phyloP scores from a whole-genome alignment of 35 echinoderm and acorn worm species.

The Stichopus chloronotus region DNA sequence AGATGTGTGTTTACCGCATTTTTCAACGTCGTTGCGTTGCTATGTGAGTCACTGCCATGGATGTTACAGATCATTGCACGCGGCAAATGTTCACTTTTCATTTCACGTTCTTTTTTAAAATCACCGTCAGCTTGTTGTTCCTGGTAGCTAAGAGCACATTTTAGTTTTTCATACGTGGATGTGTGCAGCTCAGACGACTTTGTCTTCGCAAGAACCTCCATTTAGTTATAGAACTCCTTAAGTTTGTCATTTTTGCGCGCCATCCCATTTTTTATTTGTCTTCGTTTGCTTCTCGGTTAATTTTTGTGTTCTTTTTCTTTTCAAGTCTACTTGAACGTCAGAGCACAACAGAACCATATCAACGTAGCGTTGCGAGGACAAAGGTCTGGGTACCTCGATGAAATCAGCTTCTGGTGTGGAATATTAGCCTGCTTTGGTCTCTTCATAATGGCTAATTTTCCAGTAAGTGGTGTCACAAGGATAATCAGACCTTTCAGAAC shows the following conservation, averaged over 20 bases:
- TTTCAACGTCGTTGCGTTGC: conserved; percentile 39
- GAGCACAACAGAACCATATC: neutral
- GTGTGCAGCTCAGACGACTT: too few species aligned
- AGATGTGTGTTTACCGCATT: conserved; percentile 47
- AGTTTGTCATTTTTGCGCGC: too few species aligned
- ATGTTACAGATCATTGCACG: neutral
- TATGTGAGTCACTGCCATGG: conserved; percentile 17
- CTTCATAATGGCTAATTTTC: conserved; percentile 59
- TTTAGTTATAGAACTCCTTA: too few species aligned
- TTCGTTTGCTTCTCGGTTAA: neutral
- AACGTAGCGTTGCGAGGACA: neutral
- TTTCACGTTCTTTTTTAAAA: too few species aligned
- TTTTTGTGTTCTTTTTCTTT: neutral
- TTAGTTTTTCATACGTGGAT: too few species aligned
- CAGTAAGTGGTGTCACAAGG: neutral
- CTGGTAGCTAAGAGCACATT: too few species aligned
- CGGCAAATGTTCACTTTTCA: too few species aligned
- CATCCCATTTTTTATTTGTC: too few species aligned
- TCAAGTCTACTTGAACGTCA: conserved; percentile 21
- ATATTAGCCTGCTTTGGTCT: conserved; percentile 21
- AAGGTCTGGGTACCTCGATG: neutral
- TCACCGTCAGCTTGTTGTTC: too few species aligned
- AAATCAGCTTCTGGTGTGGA: conserved; percentile 52
- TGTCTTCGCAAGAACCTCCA: too few species aligned
- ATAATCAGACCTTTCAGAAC: neutral